Percentiles rank a stretch among this genome's conserved stretches.
Evolutionary conservation across 2,797 vertebrate genomes (phyloP).

Genomic region (Catharus ustulatus): DNA sequence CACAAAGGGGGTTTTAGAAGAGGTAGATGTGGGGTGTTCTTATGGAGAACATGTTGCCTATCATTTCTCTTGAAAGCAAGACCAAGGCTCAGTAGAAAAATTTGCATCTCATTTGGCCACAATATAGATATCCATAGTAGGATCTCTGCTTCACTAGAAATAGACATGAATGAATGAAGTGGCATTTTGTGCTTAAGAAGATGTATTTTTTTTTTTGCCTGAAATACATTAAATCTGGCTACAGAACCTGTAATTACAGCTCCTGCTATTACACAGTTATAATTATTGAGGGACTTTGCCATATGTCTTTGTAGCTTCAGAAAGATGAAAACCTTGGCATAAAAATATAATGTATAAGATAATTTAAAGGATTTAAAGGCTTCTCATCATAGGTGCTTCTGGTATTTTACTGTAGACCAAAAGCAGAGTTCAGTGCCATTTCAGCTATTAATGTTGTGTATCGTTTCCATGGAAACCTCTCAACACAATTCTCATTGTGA

Average conservation of each 20-base stretch:
- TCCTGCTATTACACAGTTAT: not conserved
- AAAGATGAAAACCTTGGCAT: slow-evolving; percentile 30
- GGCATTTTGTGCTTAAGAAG: not conserved
- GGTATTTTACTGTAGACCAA: not conserved
- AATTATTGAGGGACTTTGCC: slow-evolving; percentile 40
- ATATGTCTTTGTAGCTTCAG: slow-evolving; percentile 14
- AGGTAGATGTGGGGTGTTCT: not conserved
- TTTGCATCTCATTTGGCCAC: not conserved
- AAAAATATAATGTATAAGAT: not conserved
- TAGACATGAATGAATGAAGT: not conserved
- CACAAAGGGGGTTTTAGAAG: not conserved
- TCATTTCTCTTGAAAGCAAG: not conserved
- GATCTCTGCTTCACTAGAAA: not conserved
- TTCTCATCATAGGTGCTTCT: not conserved
- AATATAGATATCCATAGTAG: not conserved
- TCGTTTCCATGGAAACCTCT: not conserved
- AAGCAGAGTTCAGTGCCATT: not conserved
- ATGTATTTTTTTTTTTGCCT: not conserved
- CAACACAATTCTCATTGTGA: not conserved
- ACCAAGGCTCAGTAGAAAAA: not conserved
- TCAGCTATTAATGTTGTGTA: not conserved
- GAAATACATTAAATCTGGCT: not conserved
- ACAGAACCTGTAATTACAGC: not conserved
- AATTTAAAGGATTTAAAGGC: not conserved
- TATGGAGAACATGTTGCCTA: not conserved